Base-by-base conservation (phyloP, 2,797 vertebrate species). In the Aeoliscus strigatus region DNA sequence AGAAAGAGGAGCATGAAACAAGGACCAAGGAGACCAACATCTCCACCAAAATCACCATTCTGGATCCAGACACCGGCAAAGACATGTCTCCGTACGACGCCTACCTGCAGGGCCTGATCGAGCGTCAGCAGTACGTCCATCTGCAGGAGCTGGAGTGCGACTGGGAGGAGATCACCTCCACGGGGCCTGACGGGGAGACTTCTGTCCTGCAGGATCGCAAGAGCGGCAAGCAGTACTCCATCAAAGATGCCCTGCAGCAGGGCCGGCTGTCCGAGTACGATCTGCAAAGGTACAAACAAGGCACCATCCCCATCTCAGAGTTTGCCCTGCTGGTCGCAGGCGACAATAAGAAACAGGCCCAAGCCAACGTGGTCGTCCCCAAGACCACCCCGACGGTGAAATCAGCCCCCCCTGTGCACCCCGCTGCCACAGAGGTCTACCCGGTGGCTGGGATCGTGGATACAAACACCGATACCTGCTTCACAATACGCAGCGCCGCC, bases 51-150 rank as follows among this genome's bases (percentile, higher is more conserved):
- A 92, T 99, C 74, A 92, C 90, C 26, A 95, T 99, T 77, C 36
- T 99, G 60, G 94, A 99, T 68, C 94, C 96, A 1, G 91, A 94
- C 3, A 97, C 93, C 0, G 94, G 96, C 8, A 91, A 88, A 66
- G 89, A 96, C 61, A 81, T 99, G 89, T 93, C 93, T 39, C 93
- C 96, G 0, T 96, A 95, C 0, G 93, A 98, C 3, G 96, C 96
- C 42, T 99, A 94, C 25, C 31, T 90, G 30, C 77, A 84, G 59
- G 94, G 93, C 8, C 72, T 98, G 39, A 93, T 98, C 33, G 91
- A 94, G 51, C 86, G 92, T 6, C 70, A 78, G 24, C 89, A 98
- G 56, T 99, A 98, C 59, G 89, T 97, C 32, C 89, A 93, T 25
- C 79, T 98, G 47, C 90, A 94, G 14, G 89, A 93, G 62, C 79